Conservation (phyloP, 1,140 invertebrate genomes). For the Varroa destructor region DNA sequence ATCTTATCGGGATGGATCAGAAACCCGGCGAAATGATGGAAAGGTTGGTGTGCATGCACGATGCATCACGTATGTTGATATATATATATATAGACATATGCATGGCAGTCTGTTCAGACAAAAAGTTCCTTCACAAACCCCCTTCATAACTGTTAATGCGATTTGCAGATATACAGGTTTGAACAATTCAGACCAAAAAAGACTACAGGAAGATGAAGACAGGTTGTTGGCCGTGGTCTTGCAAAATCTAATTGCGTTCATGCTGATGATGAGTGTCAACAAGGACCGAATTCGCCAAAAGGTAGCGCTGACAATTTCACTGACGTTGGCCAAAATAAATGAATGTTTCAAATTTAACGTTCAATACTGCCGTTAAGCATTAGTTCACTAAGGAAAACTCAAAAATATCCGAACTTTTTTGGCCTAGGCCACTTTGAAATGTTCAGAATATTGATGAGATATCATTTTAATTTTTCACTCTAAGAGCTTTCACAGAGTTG, state of each 20-base stretch:
- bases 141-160: too few relatives aligned
- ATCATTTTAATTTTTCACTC: too few relatives aligned
- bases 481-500: too few relatives aligned
- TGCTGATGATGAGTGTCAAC: constrained; percentile 82
- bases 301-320: constrained; percentile 48
- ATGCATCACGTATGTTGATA: too few relatives aligned
- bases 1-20: constrained; percentile 99
- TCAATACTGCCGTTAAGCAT: too few relatives aligned
- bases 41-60: constrained; percentile 45
- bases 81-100: too few relatives aligned
- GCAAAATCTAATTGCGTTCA: constrained; percentile 88
- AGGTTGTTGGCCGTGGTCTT: constrained; percentile 82
- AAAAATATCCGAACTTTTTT: too few relatives aligned
- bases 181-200: constrained; percentile 82
- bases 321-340: constrained; percentile 56
- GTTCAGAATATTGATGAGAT: too few relatives aligned
- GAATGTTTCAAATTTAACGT: not conserved
- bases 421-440: too few relatives aligned
- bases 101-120: too few relatives aligned
- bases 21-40: constrained; percentile 98
- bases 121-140: too few relatives aligned
- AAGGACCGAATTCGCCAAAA: constrained; percentile 61
- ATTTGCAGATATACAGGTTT: constrained; percentile 64
- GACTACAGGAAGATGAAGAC: constrained; percentile 96
- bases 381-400: too few relatives aligned